phyloP scores from a whole-genome alignment of 2,797 vertebrate species.

The Pantherophis vulpinus region DNA sequence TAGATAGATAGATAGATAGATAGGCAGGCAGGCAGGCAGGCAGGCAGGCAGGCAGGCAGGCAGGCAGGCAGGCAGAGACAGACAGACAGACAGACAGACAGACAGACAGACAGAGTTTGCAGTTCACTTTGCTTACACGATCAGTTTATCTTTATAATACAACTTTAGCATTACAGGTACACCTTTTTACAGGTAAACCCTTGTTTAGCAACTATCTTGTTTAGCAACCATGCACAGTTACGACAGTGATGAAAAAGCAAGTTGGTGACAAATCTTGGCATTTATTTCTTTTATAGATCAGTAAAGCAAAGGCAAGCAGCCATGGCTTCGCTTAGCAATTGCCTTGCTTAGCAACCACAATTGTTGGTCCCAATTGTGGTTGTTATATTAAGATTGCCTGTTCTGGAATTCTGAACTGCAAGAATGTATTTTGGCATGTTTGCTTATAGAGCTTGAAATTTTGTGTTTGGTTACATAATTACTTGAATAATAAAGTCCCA shows the following conservation, averaged over 20 bases:
- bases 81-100: fast-evolving
- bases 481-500: not conserved
- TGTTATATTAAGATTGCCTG: not conserved
- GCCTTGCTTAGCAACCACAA: not conserved
- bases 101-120: too few species aligned
- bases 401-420: not conserved
- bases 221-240: not conserved
- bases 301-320: not conserved
- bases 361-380: not conserved
- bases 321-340: not conserved
- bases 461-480: not conserved
- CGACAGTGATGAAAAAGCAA: not conserved
- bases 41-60: too few species aligned
- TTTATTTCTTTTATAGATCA: not conserved
- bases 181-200: not conserved
- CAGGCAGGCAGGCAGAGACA: too few species aligned
- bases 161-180: not conserved
- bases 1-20: too few species aligned
- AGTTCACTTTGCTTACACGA: not conserved
- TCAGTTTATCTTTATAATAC: not conserved
- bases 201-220: not conserved
- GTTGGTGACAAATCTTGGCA: not conserved
- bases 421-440: not conserved
- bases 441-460: not conserved
- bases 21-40: too few species aligned